Percentiles rank a stretch among this genome's conserved stretches.
These are phyloP conservation scores for Dendrolimus houi DNA, from an alignment of 2,888 invertebrate species.

Conservation along the genomic window DNA sequence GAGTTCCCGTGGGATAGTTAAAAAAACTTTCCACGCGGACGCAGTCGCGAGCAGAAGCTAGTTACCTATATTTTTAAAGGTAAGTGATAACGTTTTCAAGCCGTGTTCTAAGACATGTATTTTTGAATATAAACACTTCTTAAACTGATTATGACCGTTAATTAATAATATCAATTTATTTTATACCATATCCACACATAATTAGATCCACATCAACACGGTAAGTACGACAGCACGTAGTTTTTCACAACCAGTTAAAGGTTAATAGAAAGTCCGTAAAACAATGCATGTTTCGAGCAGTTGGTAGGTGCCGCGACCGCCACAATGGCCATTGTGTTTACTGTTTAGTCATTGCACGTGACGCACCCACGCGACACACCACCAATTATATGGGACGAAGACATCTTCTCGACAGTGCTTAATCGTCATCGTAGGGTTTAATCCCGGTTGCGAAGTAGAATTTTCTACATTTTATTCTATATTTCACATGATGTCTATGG, in stretches of 20 bases:
- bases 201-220: background rate
- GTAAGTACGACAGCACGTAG: slow-evolving; percentile 10
- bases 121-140: too few species aligned
- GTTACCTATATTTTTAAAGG: too few species aligned
- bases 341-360: slow-evolving; percentile 5
- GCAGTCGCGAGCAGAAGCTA: too few species aligned
- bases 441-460: background rate
- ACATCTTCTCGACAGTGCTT: background rate
- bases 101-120: too few species aligned
- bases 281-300: slow-evolving; percentile 6
- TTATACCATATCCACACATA: too few species aligned
- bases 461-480: too few species aligned
- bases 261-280: slow-evolving; percentile 12
- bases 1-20: too few species aligned
- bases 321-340: slow-evolving; percentile 8
- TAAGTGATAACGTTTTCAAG: too few species aligned
- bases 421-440: background rate
- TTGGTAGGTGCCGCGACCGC: slow-evolving; percentile 1
- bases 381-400: background rate
- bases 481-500: too few species aligned
- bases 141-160: too few species aligned
- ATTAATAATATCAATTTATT: too few species aligned
- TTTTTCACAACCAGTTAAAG: slow-evolving; percentile 18
- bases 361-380: background rate
- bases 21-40: too few species aligned